These are phyloP conservation scores for Conchocele bisecta DNA, from an alignment of 2,888 invertebrate genomes.

Conservation along the genomic window DNA sequence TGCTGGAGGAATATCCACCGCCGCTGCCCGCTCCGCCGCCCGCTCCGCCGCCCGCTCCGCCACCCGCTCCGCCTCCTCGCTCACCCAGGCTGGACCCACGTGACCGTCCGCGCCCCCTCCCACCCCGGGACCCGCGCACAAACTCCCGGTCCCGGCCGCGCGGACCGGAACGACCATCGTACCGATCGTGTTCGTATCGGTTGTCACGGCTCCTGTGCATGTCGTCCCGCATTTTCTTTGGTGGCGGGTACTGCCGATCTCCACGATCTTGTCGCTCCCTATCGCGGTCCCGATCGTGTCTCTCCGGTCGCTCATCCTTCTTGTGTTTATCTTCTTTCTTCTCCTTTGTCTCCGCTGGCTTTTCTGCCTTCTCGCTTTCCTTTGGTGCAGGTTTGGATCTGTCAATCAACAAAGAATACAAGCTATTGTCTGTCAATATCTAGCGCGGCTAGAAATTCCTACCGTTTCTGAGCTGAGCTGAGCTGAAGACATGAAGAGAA, in stretches of 20 bases:
- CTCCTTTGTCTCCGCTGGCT: slow-evolving; percentile 41
- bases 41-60: slow-evolving; percentile 71
- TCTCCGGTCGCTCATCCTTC: slow-evolving; percentile 54
- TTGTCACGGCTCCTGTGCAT: no score
- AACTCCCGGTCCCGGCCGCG: slow-evolving; percentile 76
- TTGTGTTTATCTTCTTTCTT: slow-evolving; percentile 55
- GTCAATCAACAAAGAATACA: background rate
- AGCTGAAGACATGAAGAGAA: background rate
- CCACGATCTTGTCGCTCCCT: slow-evolving; percentile 55
- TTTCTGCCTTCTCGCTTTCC: slow-evolving; percentile 42
- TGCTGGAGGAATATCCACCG: slow-evolving; percentile 46
- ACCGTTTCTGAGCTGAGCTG: background rate
- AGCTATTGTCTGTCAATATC: no score
- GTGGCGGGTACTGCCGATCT: slow-evolving; percentile 69
- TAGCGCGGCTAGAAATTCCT: background rate
- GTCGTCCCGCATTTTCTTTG: slow-evolving; percentile 77
- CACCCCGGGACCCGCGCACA: slow-evolving; percentile 53
- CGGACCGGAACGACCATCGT: slow-evolving; percentile 68
- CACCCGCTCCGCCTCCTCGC: slow-evolving; percentile 59
- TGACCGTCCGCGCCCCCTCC: slow-evolving; percentile 71
- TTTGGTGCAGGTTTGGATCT: background rate
- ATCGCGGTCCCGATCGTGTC: slow-evolving; percentile 41
- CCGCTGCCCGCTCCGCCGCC: slow-evolving; percentile 51
- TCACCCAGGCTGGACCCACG: slow-evolving; percentile 79
- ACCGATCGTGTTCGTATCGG: slow-evolving; percentile 54